These are phyloP conservation scores for Sceliomorpha sp. DNA, from an alignment of 2,888 invertebrate genomes.

Conservation along the genomic window DNA sequence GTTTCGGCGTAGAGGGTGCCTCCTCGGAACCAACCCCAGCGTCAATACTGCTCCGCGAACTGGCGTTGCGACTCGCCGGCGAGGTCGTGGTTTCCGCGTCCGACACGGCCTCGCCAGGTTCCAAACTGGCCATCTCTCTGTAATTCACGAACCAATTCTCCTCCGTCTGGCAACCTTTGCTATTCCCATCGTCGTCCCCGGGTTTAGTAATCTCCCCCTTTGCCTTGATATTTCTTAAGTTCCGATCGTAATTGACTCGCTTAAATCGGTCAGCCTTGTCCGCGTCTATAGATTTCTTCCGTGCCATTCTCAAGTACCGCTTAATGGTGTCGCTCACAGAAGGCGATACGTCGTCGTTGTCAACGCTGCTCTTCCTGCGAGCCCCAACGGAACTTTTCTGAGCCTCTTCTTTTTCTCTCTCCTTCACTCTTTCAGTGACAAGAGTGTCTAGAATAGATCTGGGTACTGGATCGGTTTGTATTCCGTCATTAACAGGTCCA, in stretches of 20 bases:
- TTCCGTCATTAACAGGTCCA: slow-evolving; percentile 81
- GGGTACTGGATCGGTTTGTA: slow-evolving; percentile 84
- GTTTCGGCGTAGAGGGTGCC: slow-evolving; percentile 80
- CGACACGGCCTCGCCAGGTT: slow-evolving; percentile 74
- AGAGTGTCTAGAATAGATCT: slow-evolving; percentile 82
- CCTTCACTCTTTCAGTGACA: slow-evolving; percentile 81
- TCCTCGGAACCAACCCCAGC: slow-evolving; percentile 80
- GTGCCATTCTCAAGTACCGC: slow-evolving; percentile 91
- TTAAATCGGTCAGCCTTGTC: slow-evolving; percentile 91
- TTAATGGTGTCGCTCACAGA: slow-evolving; percentile 94
- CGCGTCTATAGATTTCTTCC: slow-evolving; percentile 91
- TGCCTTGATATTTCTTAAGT: slow-evolving; percentile 90
- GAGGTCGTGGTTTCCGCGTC: slow-evolving; percentile 75
- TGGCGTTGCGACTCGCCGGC: slow-evolving; percentile 81
- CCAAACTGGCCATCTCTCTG: slow-evolving; percentile 80
- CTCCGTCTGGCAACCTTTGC: slow-evolving; percentile 89
- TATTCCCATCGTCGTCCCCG: slow-evolving; percentile 89
- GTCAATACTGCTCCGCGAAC: slow-evolving; percentile 82
- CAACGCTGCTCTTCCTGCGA: slow-evolving; percentile 88
- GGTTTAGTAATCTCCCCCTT: slow-evolving; percentile 88
- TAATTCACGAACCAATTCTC: slow-evolving; percentile 87
- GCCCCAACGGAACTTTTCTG: slow-evolving; percentile 73
- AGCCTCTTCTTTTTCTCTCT: slow-evolving; percentile 74
- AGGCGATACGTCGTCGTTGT: slow-evolving; percentile 91
- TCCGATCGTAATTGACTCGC: slow-evolving; percentile 92